Evolutionary conservation across 2,888 invertebrate genomes (phyloP).

Genomic region (Dorcus parallelipipedus): DNA sequence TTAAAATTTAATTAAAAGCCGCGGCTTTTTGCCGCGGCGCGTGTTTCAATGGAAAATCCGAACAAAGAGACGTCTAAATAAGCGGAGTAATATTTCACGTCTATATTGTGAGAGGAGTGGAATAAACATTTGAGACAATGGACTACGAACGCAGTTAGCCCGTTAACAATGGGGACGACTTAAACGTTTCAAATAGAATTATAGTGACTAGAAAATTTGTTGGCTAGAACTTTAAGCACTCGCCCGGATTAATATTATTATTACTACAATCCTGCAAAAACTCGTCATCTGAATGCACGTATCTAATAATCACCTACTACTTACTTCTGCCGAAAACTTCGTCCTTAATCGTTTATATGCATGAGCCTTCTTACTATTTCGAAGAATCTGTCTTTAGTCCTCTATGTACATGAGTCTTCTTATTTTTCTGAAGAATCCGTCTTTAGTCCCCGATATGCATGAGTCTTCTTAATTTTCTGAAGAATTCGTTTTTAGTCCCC

Average conservation of each 20-base stretch:
- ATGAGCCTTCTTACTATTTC: too few species aligned
- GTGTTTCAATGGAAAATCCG: conserved; percentile 19
- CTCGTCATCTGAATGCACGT: too few species aligned
- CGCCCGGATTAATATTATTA: too few species aligned
- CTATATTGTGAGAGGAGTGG: conserved; percentile 34
- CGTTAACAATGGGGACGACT: conserved; percentile 31
- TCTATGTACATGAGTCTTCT: too few species aligned
- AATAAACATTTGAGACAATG: conserved; percentile 40
- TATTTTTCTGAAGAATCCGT: background rate
- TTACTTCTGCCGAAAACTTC: too few species aligned
- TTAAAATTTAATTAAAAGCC: conserved; percentile 1
- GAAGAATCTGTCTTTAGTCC: too few species aligned
- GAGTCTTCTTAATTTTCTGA: too few species aligned
- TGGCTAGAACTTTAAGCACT: background rate
- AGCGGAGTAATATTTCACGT: conserved; percentile 39
- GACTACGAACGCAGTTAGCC: conserved; percentile 31
- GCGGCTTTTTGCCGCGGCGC: background rate
- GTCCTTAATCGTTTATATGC: too few species aligned
- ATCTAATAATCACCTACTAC: too few species aligned
- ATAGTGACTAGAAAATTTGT: conserved; percentile 20
- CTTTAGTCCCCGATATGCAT: too few species aligned
- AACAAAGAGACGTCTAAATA: conserved; percentile 31
- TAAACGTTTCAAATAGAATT: conserved; percentile 35
- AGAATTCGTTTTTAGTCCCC: too few species aligned
- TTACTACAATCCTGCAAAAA: too few species aligned